A percentile compares a stretch with the other conserved stretches of the same genome.
Evolutionary conservation across 2,888 invertebrate species (phyloP).

Genomic region (Leucania comma): DNA sequence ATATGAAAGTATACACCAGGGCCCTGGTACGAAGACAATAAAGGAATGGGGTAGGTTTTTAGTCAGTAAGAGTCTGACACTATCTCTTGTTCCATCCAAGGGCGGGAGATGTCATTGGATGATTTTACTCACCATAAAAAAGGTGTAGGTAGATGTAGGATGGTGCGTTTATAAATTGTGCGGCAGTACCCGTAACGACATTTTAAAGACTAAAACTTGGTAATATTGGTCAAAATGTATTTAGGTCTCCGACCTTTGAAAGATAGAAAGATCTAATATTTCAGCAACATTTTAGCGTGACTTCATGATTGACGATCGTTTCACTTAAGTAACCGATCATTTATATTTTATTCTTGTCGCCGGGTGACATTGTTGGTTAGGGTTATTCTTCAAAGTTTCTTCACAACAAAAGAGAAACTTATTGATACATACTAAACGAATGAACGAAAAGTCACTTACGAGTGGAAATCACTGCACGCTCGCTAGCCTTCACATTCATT

Average conservation of each 20-base stretch:
- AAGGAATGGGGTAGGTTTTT: too few relatives aligned
- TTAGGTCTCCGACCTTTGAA: neutral
- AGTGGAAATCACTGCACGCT: neutral
- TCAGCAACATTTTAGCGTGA: slow-evolving; percentile 4
- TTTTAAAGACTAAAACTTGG: neutral
- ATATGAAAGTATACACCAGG: too few relatives aligned
- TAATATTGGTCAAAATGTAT: neutral
- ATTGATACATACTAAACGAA: neutral
- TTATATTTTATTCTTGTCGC: neutral
- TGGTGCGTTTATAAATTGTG: too few relatives aligned
- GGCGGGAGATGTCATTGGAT: too few relatives aligned
- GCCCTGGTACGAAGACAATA: too few relatives aligned
- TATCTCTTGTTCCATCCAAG: too few relatives aligned
- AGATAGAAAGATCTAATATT: neutral
- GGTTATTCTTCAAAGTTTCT: slow-evolving; percentile 12
- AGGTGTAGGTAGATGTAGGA: too few relatives aligned
- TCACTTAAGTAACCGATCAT: slow-evolving; percentile 7
- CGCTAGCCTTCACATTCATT: neutral
- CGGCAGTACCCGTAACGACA: neutral
- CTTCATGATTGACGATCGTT: slow-evolving; percentile 27
- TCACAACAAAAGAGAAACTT: neutral
- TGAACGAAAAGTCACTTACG: neutral
- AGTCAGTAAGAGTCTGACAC: too few relatives aligned
- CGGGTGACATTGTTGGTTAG: slow-evolving; percentile 7
- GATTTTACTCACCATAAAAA: too few relatives aligned